Evolutionary conservation across 2,797 vertebrate species (phyloP).

Genomic region (Lacerta agilis): DNA sequence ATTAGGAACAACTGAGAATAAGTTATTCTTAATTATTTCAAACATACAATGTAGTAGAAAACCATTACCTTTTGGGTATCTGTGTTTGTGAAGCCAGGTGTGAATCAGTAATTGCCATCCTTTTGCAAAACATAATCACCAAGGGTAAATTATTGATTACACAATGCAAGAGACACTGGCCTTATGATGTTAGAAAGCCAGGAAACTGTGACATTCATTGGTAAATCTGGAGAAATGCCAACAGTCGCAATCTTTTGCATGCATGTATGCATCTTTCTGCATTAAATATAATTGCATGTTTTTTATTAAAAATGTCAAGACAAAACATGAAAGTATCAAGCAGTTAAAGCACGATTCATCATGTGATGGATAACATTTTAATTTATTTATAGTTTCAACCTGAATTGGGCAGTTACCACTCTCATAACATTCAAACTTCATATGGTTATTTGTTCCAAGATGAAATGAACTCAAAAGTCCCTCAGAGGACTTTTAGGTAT

Average conservation of each 20-base stretch:
- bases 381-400: background rate
- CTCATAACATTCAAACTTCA: background rate
- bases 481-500: background rate
- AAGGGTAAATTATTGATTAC: background rate
- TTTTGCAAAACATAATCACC: background rate
- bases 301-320: too few species aligned
- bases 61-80: background rate
- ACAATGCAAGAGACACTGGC: background rate
- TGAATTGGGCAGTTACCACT: background rate
- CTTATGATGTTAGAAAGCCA: background rate
- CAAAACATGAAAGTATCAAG: too few species aligned
- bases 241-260: background rate
- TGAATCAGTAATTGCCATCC: background rate
- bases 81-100: constrained; percentile 10
- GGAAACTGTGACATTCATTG: background rate
- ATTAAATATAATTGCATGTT: too few species aligned
- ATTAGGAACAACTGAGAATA: constrained; percentile 18
- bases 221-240: background rate
- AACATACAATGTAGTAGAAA: background rate
- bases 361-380: background rate
- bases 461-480: background rate
- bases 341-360: background rate
- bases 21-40: constrained; percentile 10
- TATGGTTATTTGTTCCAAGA: background rate
- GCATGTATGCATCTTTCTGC: too few species aligned